Base-by-base conservation (phyloP, 2,888 invertebrate genomes). In the Tetragonula carbonaria region DNA sequence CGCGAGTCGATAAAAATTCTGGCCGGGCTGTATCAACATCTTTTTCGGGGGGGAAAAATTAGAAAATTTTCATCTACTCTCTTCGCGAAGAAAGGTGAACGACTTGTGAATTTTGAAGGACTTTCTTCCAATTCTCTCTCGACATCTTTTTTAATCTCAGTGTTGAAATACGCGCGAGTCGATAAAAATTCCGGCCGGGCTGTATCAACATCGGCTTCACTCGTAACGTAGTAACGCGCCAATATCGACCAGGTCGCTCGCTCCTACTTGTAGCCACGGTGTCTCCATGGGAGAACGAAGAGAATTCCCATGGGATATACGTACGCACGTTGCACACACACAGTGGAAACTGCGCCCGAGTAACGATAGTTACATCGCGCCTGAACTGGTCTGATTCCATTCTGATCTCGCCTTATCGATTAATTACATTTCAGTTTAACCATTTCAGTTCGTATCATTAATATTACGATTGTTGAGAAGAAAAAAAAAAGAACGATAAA, bases 211-310 rank as follows among this genome's bases (percentile, higher is more conserved):
- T 33, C 59, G 74, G 72, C 13, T 55, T 66, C 57, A 76, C 78
- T 77, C 75, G 53, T 33, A 73, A 76, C 14, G 28, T 77, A 45
- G 4, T n/a, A 68, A 59, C 16, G 68, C 33, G 23, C 23, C 71
- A 59, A 53, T 84, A 78, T 84, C 78, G 72, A 76, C 14, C 71
- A 62, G 72, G 50, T 50, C 28, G n/a, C 4, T 70, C 70, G 65
- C 51, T 55, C 51, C 51, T 66, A 23, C 21, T 16, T 45, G 57
- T 50, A 59, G 50, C 57, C 28, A 11, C 57, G 63, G n/a, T 63
- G 18, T 53, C 55, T 67, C 68, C 2, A 77, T 74, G 73, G 28
- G 63, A 33, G 66, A 70, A 28, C 18, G 38, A 38, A 28, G 28
- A 28, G 28, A 28, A 72, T 62, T 63, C 57, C 62, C 62, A 38